phyloP scores from a whole-genome alignment of 2,888 invertebrate genomes.

The Erpobdella octoculata region DNA sequence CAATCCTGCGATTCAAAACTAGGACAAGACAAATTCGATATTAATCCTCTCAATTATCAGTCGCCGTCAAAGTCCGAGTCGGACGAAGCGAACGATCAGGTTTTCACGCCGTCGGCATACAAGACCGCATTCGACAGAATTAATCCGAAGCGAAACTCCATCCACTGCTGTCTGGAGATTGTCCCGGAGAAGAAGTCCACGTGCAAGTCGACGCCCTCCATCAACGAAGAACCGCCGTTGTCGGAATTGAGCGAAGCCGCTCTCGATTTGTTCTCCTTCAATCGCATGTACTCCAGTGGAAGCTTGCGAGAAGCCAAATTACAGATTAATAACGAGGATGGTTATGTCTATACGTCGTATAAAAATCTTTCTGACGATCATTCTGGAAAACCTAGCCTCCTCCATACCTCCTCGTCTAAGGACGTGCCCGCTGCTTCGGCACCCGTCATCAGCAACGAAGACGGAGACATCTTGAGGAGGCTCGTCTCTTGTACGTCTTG shows the following conservation, averaged over 20 bases:
- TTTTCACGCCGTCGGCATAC: not conserved
- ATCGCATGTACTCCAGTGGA: constrained; percentile 25
- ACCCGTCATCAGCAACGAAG: not conserved
- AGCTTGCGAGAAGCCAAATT: not conserved
- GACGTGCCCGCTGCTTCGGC: not conserved
- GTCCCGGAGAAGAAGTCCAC: not conserved
- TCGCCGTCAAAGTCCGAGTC: not conserved
- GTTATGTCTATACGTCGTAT: constrained; percentile 3
- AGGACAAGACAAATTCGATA: not conserved
- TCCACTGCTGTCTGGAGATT: not conserved
- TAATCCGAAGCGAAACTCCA: not conserved
- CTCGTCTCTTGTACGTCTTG: not conserved
- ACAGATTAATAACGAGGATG: constrained; percentile 1
- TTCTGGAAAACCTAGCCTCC: not conserved
- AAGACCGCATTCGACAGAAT: not conserved
- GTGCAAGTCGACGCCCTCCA: not conserved
- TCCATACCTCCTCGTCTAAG: not conserved
- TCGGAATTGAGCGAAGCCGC: constrained; percentile 18
- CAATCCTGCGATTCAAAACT: not conserved
- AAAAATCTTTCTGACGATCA: not conserved
- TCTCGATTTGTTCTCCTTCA: constrained; percentile 21
- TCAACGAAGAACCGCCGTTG: not conserved
- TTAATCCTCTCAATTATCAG: not conserved
- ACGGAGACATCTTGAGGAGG: not conserved
- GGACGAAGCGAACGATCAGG: not conserved